These are phyloP conservation scores for Urocyon cinereoargenteus DNA, from an alignment of 2,797 vertebrate species.

Conservation along the genomic window DNA sequence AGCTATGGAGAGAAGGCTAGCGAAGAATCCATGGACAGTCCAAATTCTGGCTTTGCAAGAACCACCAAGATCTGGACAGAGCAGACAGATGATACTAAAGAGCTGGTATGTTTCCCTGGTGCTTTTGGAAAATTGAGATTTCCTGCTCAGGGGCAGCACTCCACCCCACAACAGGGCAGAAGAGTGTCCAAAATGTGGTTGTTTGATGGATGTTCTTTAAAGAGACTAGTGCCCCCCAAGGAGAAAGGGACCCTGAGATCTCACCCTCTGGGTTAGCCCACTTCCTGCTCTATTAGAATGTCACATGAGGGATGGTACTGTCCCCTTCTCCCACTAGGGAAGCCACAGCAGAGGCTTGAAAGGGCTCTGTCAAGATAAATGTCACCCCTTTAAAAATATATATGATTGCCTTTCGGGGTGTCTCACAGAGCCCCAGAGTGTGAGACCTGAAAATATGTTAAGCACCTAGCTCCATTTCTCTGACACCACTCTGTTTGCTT, in stretches of 20 bases:
- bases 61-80: not conserved
- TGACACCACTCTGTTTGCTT: constrained; percentile 22
- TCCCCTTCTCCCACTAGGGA: constrained; percentile 17
- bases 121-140: not conserved
- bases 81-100: not conserved
- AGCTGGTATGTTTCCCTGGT: not conserved
- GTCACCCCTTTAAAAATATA: constrained; percentile 57
- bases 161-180: not conserved
- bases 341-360: constrained; percentile 52
- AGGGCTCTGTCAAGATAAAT: constrained; percentile 71
- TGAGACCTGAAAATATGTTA: not conserved
- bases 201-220: not conserved
- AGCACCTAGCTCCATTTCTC: not conserved
- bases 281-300: constrained; percentile 2
- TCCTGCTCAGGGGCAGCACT: not conserved
- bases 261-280: not conserved
- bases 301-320: not conserved
- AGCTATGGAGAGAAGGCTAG: not conserved
- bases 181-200: not conserved
- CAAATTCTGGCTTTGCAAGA: not conserved
- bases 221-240: not conserved
- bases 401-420: not conserved
- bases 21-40: not conserved
- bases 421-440: not conserved
- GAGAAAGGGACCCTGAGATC: not conserved